phyloP scores from a whole-genome alignment of 2,888 invertebrate species.

The Pseudanteris insignis region DNA sequence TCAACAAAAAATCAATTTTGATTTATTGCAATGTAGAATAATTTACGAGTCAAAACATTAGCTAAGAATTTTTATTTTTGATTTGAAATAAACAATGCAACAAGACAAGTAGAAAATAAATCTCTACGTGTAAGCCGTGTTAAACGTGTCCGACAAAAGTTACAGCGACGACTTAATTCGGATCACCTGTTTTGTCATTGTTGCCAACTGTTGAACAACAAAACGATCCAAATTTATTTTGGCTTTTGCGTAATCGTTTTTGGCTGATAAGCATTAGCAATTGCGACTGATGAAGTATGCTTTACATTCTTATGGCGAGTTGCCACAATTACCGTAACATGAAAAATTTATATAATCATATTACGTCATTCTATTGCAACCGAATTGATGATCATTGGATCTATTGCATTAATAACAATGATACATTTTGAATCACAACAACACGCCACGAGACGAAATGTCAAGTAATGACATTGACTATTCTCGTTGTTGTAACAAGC shows the following conservation, averaged over 20 bases:
- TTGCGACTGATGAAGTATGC: slow-evolving; percentile 1
- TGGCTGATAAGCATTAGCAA: slow-evolving; percentile 22
- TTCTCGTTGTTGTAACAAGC: too few relatives aligned
- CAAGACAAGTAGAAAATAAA: slow-evolving; percentile 15
- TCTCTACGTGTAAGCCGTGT: slow-evolving; percentile 21
- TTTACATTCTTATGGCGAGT: not conserved
- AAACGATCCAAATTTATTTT: slow-evolving; percentile 17
- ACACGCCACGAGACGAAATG: too few relatives aligned
- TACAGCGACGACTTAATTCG: slow-evolving; percentile 26
- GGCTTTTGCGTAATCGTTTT: slow-evolving; percentile 16
- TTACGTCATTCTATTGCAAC: too few relatives aligned
- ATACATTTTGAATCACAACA: too few relatives aligned
- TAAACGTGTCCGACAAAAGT: slow-evolving; percentile 31
- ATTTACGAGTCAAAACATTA: too few relatives aligned
- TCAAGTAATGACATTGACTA: too few relatives aligned
- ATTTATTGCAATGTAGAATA: too few relatives aligned
- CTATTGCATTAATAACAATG: too few relatives aligned
- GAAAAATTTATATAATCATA: too few relatives aligned
- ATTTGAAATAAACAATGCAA: slow-evolving; percentile 6
- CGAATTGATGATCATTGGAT: too few relatives aligned
- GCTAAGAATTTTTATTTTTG: too few relatives aligned
- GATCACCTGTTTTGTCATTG: slow-evolving; percentile 32
- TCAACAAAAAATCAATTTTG: not conserved
- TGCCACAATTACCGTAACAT: too few relatives aligned
- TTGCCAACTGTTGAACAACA: slow-evolving; percentile 25